These are phyloP conservation scores for Otis tarda DNA, from an alignment of 2,113 vertebrate genomes.

Conservation along the genomic window DNA sequence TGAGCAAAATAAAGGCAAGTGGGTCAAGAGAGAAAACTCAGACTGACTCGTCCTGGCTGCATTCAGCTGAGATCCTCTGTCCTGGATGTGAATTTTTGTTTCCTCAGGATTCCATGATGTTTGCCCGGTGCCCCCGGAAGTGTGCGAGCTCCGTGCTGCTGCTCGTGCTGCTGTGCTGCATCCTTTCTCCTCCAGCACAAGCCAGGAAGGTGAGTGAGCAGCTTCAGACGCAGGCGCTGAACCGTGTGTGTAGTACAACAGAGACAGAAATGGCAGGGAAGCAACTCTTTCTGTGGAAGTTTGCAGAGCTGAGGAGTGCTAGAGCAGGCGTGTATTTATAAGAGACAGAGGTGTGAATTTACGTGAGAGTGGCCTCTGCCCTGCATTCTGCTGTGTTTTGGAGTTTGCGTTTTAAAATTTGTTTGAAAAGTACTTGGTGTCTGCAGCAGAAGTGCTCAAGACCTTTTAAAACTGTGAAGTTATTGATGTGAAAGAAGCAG, in stretches of 20 bases:
- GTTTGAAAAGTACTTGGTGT: neutral
- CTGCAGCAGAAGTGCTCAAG: neutral
- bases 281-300: neutral
- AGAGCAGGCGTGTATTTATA: neutral
- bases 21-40: neutral
- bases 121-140: neutral
- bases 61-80: neutral
- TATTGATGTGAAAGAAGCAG: neutral
- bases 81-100: neutral
- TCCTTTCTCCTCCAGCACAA: slow-evolving; percentile 55
- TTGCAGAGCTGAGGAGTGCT: neutral
- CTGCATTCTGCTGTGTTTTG: neutral
- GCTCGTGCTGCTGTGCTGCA: slow-evolving; percentile 35
- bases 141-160: slow-evolving; percentile 44
- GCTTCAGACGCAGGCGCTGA: neutral
- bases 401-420: neutral
- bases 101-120: slow-evolving; percentile 41
- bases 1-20: neutral
- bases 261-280: neutral
- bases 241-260: fast-evolving
- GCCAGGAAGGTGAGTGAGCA: slow-evolving; percentile 72
- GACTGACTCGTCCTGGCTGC: fast-evolving
- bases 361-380: neutral
- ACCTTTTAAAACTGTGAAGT: neutral
- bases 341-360: neutral